Evolutionary conservation across 2,113 vertebrate genomes (phyloP).

Genomic region (Megaceryle torquata): DNA sequence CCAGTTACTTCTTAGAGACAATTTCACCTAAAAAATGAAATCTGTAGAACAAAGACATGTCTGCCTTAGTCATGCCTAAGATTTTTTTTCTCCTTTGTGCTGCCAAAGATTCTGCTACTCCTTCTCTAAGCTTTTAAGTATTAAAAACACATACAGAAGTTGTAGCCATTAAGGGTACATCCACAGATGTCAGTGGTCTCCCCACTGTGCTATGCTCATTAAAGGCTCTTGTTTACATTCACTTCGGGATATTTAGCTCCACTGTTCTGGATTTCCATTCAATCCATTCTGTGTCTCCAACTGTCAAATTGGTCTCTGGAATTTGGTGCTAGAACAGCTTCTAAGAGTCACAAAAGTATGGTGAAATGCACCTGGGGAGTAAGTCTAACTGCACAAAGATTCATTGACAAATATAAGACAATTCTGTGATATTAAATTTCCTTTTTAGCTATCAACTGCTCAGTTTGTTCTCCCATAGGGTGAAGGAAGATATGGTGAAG

Average conservation of each 20-base stretch:
- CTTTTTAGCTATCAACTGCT: background rate
- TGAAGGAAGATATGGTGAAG: background rate
- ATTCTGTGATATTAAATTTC: background rate
- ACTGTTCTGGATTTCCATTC: background rate
- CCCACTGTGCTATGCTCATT: background rate
- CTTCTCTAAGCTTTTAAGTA: background rate
- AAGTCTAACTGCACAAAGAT: background rate
- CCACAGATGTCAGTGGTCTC: background rate
- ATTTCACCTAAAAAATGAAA: background rate
- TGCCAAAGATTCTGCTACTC: background rate
- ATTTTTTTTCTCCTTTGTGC: background rate
- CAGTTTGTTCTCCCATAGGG: background rate
- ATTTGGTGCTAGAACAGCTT: background rate
- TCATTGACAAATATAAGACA: background rate
- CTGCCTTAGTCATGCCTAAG: background rate
- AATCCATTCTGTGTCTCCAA: background rate
- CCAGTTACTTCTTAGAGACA: background rate
- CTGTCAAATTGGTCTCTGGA: background rate
- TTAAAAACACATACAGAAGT: background rate
- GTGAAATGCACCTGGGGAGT: background rate
- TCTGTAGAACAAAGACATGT: background rate
- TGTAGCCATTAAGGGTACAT: background rate
- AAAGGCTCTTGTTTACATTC: background rate
- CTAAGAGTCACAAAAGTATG: background rate
- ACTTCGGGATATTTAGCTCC: background rate